Conservation (phyloP, 2,113 vertebrate genomes). For the Gnathonemus longibarbis region DNA sequence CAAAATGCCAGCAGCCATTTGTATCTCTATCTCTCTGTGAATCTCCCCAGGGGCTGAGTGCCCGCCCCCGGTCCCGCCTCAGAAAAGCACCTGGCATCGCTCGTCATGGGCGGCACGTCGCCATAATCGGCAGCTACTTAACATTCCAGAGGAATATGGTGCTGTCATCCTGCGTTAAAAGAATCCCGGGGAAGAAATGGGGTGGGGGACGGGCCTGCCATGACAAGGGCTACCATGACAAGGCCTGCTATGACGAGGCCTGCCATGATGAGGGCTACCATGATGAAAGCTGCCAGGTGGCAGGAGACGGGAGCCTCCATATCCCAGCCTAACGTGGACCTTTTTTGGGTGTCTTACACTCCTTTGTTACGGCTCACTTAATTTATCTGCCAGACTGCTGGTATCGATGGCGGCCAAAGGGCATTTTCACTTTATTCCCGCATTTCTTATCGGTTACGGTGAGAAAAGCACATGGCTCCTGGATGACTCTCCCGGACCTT, state of each 20-base stretch:
- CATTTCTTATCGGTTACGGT: background rate
- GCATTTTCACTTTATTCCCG: background rate
- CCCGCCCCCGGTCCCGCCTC: background rate
- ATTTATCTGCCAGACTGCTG: background rate
- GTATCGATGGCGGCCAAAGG: background rate
- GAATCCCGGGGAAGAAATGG: background rate
- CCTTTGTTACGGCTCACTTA: background rate
- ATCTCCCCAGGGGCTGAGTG: background rate
- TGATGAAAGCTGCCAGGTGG: background rate
- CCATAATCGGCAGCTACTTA: conserved; percentile 12
- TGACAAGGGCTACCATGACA: too few relatives aligned
- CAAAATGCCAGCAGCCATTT: conserved; percentile 15
- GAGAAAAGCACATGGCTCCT: background rate
- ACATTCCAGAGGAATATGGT: conserved; percentile 15
- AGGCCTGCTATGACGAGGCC: background rate
- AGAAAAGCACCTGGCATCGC: background rate
- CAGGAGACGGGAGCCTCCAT: background rate
- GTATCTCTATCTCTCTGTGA: background rate
- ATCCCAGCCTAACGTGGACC: background rate
- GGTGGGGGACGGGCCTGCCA: background rate
- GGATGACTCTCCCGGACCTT: background rate
- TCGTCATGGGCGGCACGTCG: conserved; percentile 1
- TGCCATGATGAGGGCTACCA: too few relatives aligned
- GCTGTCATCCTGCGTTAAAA: conserved; percentile 10
- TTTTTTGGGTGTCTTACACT: background rate